These are phyloP conservation scores for Protonemura montana DNA, from an alignment of 2,888 invertebrate genomes.

Conservation along the genomic window DNA sequence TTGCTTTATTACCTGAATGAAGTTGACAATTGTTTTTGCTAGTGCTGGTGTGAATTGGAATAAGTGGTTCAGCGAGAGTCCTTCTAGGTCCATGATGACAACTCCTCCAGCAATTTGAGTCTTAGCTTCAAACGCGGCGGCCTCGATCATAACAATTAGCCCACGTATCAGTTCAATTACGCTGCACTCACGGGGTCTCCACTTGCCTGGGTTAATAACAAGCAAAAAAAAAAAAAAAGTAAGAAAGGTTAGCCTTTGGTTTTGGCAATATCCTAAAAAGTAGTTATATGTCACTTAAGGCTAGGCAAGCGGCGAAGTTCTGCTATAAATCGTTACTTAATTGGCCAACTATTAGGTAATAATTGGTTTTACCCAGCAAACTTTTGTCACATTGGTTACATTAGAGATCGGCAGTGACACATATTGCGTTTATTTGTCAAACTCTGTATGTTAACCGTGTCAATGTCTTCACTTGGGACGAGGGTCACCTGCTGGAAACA, in stretches of 20 bases:
- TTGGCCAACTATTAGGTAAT: too few relatives aligned
- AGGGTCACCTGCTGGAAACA: too few relatives aligned
- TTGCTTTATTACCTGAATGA: conserved; percentile 46
- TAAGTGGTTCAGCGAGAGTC: conserved; percentile 74
- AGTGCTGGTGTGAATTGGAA: conserved; percentile 77
- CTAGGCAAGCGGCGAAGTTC: too few relatives aligned
- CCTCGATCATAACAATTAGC: conserved; percentile 73
- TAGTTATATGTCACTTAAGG: background rate
- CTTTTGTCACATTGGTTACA: too few relatives aligned
- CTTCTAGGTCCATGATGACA: conserved; percentile 79
- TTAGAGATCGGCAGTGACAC: too few relatives aligned
- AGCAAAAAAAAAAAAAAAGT: too few relatives aligned
- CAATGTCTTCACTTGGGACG: too few relatives aligned
- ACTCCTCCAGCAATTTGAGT: conserved; percentile 79
- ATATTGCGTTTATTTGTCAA: too few relatives aligned
- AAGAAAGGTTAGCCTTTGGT: too few relatives aligned
- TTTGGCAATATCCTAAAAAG: background rate
- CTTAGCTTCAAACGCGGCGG: conserved; percentile 78
- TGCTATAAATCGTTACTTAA: too few relatives aligned
- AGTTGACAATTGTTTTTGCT: conserved; percentile 50
- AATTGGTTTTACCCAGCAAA: too few relatives aligned
- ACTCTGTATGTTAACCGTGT: too few relatives aligned
- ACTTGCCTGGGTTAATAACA: conserved; percentile 61
- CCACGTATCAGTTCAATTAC: conserved; percentile 74
- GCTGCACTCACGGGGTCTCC: conserved; percentile 76